Evolutionary conservation across 37 sponge, comb jelly and placozoan species (phyloP).

Genomic region (Aplysina aerophoba): DNA sequence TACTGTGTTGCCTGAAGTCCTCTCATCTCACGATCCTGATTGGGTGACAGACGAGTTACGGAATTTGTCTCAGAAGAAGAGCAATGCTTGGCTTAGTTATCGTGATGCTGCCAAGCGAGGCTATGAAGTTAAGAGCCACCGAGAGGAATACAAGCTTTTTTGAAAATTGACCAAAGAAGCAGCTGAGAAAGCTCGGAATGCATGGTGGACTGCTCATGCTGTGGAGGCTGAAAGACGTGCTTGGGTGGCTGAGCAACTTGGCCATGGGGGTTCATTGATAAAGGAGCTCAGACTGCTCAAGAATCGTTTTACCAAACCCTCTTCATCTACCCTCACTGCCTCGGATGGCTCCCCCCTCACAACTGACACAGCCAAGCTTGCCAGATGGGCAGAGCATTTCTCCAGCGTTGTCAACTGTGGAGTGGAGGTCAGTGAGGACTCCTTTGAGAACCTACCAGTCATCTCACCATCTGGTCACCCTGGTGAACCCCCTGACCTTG

Average conservation of each 20-base stretch:
- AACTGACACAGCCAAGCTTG: neutral
- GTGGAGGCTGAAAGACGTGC: neutral
- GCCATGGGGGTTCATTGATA: neutral
- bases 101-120: neutral
- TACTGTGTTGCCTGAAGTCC: neutral
- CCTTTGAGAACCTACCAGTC: neutral
- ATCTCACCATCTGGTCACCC: neutral
- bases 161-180: slow-evolving; percentile 12
- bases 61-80: slow-evolving; percentile 10
- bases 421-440: no score
- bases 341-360: neutral
- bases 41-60: slow-evolving; percentile 7
- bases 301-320: neutral
- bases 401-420: neutral
- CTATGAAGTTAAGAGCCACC: neutral
- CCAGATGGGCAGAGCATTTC: neutral
- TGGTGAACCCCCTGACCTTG: neutral
- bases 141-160: slow-evolving; percentile 11
- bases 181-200: neutral
- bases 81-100: neutral
- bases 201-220: neutral
- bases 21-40: neutral
- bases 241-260: neutral
- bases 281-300: neutral
- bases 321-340: neutral